Evolutionary conservation across 1,140 invertebrate genomes (phyloP).

Genomic region (Adoxophyes honmai): DNA sequence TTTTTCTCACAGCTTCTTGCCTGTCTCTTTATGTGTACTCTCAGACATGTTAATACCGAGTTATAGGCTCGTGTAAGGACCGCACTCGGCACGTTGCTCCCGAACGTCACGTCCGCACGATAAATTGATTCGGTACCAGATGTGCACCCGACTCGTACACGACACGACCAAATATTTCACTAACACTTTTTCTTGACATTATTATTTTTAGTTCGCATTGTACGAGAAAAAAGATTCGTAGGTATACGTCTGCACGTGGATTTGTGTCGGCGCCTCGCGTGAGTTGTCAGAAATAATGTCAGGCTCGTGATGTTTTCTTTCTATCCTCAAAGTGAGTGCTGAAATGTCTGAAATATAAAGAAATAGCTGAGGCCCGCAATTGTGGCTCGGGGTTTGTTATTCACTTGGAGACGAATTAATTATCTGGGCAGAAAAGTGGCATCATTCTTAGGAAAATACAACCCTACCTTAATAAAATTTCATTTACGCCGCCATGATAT

Average conservation of each 20-base stretch:
- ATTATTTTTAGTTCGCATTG: conserved; percentile 36
- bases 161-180: conserved; percentile 45
- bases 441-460: no score
- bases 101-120: conserved; percentile 48
- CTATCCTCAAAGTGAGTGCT: no score
- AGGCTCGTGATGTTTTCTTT: no score
- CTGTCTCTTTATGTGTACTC: conserved; percentile 1
- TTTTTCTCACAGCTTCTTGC: background rate
- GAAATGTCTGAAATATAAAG: no score
- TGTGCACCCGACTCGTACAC: conserved; percentile 34
- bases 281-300: conserved; percentile 12
- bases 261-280: background rate
- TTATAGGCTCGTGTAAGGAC: background rate
- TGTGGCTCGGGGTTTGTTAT: no score
- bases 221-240: conserved; percentile 5
- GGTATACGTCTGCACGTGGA: background rate
- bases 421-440: no score
- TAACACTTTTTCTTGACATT: conserved; percentile 35
- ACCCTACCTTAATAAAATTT: no score
- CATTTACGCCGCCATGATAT: no score
- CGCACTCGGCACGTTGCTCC: conserved; percentile 16
- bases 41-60: conserved; percentile 3
- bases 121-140: conserved; percentile 64
- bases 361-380: no score
- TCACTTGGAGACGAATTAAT: no score